Conservation (phyloP, 2,797 vertebrate species). For the Mormyrops attenuatus region DNA sequence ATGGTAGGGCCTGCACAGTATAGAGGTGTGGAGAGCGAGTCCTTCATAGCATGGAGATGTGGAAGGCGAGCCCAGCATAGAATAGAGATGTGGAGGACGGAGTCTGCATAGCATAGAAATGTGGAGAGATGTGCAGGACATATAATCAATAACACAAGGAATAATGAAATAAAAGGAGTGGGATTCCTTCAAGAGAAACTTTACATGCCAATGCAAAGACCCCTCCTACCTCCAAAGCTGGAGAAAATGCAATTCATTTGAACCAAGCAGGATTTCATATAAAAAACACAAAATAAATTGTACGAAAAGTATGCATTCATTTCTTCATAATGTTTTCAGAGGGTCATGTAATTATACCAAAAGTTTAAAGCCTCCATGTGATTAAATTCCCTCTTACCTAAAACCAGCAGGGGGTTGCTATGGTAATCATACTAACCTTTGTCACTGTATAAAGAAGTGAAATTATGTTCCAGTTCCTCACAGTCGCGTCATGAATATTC, state of each 20-base stretch:
- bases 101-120: neutral
- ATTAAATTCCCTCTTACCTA: neutral
- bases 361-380: slow-evolving; percentile 5
- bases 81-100: neutral
- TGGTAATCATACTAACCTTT: slow-evolving; percentile 21
- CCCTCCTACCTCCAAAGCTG: neutral
- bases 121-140: neutral
- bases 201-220: neutral
- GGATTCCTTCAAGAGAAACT: neutral
- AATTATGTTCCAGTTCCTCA: neutral
- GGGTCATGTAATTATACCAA: neutral
- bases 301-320: neutral
- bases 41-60: neutral
- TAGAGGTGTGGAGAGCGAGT: neutral
- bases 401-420: slow-evolving; percentile 14
- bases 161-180: neutral
- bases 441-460: slow-evolving; percentile 13
- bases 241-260: neutral
- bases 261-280: neutral
- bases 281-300: neutral
- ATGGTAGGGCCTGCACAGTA: neutral
- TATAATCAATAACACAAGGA: neutral
- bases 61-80: neutral
- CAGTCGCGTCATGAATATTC: neutral
- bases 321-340: neutral